Evolutionary conservation across 2,797 vertebrate species (phyloP).

Genomic region (Rhinatrema bivittatum): DNA sequence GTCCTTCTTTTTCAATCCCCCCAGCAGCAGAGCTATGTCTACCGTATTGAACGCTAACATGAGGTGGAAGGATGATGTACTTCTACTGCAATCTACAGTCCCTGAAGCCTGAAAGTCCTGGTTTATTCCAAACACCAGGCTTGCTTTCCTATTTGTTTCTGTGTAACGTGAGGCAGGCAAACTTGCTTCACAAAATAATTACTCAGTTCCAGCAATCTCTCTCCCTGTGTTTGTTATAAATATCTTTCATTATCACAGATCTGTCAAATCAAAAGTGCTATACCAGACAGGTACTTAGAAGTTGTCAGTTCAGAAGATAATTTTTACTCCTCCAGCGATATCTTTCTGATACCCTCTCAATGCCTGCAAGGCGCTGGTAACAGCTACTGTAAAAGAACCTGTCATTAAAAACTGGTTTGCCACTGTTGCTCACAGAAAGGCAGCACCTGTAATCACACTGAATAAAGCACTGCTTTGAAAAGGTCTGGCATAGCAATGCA

Average conservation of each 20-base stretch:
- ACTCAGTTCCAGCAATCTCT: neutral
- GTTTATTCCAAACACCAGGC: neutral
- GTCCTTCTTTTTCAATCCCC: neutral
- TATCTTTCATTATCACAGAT: neutral
- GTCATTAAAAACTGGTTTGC: neutral
- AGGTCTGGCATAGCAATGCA: neutral
- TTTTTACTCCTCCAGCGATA: conserved; percentile 8
- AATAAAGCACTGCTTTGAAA: neutral
- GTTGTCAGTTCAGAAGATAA: conserved; percentile 11
- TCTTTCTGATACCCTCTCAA: conserved; percentile 10
- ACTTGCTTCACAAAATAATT: conserved; percentile 22
- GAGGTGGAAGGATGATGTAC: neutral
- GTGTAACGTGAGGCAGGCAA: conserved; percentile 1
- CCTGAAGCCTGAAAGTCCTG: neutral
- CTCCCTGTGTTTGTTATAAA: conserved; percentile 11
- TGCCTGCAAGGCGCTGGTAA: conserved; percentile 4
- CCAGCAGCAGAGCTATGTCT: neutral
- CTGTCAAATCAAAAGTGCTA: neutral
- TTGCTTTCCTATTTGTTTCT: conserved; percentile 1
- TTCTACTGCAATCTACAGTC: neutral
- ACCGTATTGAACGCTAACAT: neutral
- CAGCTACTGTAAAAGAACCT: neutral
- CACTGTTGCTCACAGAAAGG: neutral
- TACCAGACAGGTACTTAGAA: conserved; percentile 10
- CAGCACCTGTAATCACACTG: neutral